Evolutionary conservation across 2,797 vertebrate species (phyloP).

Genomic region (Dendrocincla fuliginosa): DNA sequence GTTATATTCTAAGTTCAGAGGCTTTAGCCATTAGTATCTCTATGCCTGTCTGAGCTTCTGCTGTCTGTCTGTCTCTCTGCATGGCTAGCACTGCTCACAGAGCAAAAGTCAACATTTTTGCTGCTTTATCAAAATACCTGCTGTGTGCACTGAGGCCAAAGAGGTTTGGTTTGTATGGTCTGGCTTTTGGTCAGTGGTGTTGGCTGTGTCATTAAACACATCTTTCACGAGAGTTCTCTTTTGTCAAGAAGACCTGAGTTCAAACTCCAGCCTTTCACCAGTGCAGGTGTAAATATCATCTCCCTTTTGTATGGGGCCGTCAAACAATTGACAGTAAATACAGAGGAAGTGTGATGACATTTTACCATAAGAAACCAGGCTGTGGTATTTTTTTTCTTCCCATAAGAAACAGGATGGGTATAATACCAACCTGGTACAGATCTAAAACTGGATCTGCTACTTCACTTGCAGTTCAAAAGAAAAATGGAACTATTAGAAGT

Average conservation of each 20-base stretch:
- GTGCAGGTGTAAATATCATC: not conserved
- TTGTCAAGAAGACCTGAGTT: not conserved
- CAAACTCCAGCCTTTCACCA: not conserved
- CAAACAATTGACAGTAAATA: not conserved
- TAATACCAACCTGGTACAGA: not conserved
- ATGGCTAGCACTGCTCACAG: not conserved
- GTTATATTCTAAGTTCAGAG: not conserved
- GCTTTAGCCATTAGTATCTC: not conserved
- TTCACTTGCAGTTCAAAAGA: not conserved
- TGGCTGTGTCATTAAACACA: not conserved
- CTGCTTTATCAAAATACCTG: not conserved
- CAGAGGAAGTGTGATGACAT: not conserved
- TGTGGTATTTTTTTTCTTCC: not conserved
- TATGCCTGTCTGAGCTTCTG: not conserved
- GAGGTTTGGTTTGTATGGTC: not conserved
- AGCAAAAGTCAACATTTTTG: not conserved
- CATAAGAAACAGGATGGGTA: not conserved
- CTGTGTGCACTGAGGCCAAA: not conserved
- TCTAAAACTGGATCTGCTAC: not conserved
- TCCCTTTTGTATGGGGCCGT: not conserved
- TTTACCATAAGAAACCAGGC: not conserved
- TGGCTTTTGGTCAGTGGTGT: not conserved
- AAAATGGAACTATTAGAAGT: not conserved
- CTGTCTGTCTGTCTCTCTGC: not conserved
- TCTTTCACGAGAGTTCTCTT: not conserved